Percentiles rank a stretch among this genome's conserved stretches.
Evolutionary conservation across 1,140 invertebrate species (phyloP).

Genomic region (Temnothorax curvispinosus): DNA sequence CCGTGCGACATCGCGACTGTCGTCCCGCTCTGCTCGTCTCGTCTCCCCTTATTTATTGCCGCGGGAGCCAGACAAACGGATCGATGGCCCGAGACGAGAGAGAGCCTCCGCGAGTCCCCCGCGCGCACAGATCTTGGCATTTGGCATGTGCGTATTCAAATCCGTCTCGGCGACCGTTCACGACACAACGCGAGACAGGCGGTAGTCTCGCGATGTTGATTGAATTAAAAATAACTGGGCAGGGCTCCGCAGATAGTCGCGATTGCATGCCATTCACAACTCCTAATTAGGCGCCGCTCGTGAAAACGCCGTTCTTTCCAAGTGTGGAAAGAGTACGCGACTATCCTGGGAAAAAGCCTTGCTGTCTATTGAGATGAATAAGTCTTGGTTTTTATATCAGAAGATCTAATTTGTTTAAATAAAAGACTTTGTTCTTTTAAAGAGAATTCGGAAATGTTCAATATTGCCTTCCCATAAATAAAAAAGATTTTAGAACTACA

Average conservation of each 20-base stretch:
- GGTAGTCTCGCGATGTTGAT: conserved; percentile 65
- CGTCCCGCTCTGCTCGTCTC: conserved; percentile 76
- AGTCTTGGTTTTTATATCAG: not conserved
- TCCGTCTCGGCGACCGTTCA: conserved; percentile 64
- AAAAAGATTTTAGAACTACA: not conserved
- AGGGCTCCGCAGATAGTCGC: conserved; percentile 50
- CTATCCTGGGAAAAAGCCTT: not conserved
- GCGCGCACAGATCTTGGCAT: conserved; percentile 67
- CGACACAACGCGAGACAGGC: conserved; percentile 59
- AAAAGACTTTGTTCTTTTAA: not conserved
- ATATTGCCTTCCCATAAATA: not conserved
- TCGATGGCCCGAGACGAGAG: conserved; percentile 70
- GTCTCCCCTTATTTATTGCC: conserved; percentile 83
- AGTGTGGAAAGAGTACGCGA: not conserved
- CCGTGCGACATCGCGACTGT: conserved; percentile 83
- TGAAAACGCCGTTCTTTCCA: conserved; percentile 51
- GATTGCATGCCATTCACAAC: conserved; percentile 58
- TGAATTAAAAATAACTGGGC: conserved; percentile 73
- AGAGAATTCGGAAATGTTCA: not conserved
- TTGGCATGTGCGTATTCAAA: conserved; percentile 82
- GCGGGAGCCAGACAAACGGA: conserved; percentile 77
- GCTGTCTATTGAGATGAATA: not conserved
- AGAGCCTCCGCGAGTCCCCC: conserved; percentile 15
- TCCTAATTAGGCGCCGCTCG: conserved; percentile 65
- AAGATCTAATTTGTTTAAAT: not conserved